phyloP scores from a whole-genome alignment of 2,888 invertebrate species.

The Dioctria linearis region DNA sequence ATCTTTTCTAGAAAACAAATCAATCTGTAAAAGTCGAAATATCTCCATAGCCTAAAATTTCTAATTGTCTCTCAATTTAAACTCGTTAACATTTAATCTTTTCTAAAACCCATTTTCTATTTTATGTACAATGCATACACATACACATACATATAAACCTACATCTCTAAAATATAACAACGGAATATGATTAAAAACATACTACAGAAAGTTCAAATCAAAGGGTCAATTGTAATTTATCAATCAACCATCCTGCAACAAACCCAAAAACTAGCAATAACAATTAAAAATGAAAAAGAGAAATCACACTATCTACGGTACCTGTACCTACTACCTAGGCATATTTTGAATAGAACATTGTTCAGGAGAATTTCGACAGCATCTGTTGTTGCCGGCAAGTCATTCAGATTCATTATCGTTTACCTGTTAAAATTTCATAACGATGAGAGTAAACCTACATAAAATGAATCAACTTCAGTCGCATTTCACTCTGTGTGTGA shows the following conservation, averaged over 20 bases:
- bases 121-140: too few species aligned
- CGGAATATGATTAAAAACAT: too few species aligned
- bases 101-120: too few species aligned
- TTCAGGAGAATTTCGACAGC: background rate
- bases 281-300: background rate
- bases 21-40: too few species aligned
- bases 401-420: background rate
- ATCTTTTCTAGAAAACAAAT: too few species aligned
- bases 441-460: background rate
- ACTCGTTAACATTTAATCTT: too few species aligned
- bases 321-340: too few species aligned
- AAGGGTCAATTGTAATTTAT: background rate
- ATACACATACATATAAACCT: too few species aligned
- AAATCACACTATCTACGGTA: background rate
- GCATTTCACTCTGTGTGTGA: background rate
- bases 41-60: too few species aligned
- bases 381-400: background rate
- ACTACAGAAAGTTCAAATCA: too few species aligned
- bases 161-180: too few species aligned
- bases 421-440: conserved; percentile 9
- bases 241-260: background rate
- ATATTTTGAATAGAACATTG: background rate
- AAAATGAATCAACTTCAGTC: background rate
- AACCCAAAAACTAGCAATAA: background rate
- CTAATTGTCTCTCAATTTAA: too few species aligned